Evolutionary conservation across 2,797 vertebrate genomes (phyloP).

Genomic region (Ctenochaetus hawaiiensis): DNA sequence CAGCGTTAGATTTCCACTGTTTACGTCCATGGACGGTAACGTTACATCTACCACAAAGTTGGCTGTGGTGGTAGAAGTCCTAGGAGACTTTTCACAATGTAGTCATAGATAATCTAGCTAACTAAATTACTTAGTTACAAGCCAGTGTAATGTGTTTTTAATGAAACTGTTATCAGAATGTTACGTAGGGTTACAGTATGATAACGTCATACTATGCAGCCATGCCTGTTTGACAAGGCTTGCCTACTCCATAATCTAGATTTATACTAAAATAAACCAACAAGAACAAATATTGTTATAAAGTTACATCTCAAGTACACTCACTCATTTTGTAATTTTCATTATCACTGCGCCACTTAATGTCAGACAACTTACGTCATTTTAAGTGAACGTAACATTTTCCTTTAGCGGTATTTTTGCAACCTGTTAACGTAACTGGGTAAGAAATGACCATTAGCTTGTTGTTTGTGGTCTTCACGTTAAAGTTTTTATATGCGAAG

Average conservation of each 20-base stretch:
- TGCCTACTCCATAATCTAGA: background rate
- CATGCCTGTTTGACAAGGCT: background rate
- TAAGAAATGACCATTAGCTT: fast-evolving
- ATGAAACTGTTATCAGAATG: constrained; percentile 5
- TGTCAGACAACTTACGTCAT: background rate
- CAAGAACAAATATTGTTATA: background rate
- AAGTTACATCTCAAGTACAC: background rate
- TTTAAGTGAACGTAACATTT: background rate
- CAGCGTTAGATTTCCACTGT: background rate
- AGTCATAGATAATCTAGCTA: background rate
- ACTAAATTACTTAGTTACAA: constrained; percentile 2
- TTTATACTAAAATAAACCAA: background rate
- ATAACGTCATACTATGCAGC: background rate
- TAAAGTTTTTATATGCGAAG: background rate
- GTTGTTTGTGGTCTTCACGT: background rate
- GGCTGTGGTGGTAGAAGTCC: background rate
- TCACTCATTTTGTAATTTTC: background rate
- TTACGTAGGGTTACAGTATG: background rate
- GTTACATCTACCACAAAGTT: no score
- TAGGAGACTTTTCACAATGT: no score
- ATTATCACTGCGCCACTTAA: background rate
- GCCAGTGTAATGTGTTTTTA: constrained; percentile 7
- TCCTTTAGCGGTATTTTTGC: background rate
- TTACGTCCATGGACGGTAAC: background rate
- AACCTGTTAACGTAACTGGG: no score